Percentiles rank a stretch among this genome's conserved stretches.
phyloP scores from a whole-genome alignment of 2,888 invertebrate species.

The Cryptocheilus praepositus region DNA sequence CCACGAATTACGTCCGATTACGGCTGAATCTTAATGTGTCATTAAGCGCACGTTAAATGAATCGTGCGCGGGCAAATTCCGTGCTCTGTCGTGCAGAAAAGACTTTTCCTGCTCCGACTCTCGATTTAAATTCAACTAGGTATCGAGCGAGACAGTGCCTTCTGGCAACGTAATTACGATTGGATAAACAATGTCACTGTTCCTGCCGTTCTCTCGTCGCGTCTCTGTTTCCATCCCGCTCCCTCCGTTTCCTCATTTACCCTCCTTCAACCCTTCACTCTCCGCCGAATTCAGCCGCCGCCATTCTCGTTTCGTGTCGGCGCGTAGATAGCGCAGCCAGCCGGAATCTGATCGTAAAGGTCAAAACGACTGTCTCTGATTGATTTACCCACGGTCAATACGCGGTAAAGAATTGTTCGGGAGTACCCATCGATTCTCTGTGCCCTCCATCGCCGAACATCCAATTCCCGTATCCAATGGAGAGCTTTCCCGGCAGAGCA shows the following conservation, averaged over 20 bases:
- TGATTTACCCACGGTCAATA: conserved; percentile 61
- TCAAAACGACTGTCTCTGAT: conserved; percentile 60
- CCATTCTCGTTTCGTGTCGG: conserved; percentile 10
- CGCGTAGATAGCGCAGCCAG: conserved; percentile 25
- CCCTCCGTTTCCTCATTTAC: too few relatives aligned
- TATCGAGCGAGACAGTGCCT: conserved; percentile 3
- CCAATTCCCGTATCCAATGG: conserved; percentile 57
- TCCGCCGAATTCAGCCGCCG: not conserved
- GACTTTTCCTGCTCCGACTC: not conserved
- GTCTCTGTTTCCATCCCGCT: not conserved
- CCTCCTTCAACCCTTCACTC: not conserved
- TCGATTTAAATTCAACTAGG: conserved; percentile 25
- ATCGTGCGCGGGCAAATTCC: too few relatives aligned
- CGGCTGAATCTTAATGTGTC: too few relatives aligned
- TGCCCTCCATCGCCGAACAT: conserved; percentile 41
- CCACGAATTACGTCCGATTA: too few relatives aligned
- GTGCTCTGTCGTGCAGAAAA: too few relatives aligned
- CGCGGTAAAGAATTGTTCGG: conserved; percentile 56
- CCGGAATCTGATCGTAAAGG: conserved; percentile 55
- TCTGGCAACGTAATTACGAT: conserved; percentile 46
- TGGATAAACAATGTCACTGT: conserved; percentile 37
- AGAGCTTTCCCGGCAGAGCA: conserved; percentile 39
- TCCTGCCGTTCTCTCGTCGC: conserved; percentile 1
- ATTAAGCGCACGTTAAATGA: too few relatives aligned
- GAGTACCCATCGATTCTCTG: conserved; percentile 39